Evolutionary conservation across 1,140 invertebrate genomes (phyloP).

Genomic region (Zaprionus inermis): DNA sequence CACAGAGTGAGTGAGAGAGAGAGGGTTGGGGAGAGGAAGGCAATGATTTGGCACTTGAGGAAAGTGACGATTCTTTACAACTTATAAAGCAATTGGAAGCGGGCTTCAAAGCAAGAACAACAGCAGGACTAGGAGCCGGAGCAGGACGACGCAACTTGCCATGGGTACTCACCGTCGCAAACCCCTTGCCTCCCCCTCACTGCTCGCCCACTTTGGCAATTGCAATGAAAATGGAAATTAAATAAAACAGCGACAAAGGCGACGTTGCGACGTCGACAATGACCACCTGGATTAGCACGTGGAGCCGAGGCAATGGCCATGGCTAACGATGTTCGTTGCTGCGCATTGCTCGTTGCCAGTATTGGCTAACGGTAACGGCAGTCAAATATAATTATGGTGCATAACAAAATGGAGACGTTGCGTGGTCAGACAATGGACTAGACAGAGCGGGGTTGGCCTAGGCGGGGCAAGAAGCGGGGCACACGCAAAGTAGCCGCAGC

Average conservation of each 20-base stretch:
- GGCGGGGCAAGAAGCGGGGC: too few relatives aligned
- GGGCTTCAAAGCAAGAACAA: constrained; percentile 37
- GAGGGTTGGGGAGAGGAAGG: background rate
- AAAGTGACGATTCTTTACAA: constrained; percentile 45
- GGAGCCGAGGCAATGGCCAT: constrained; percentile 36
- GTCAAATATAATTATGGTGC: constrained; percentile 80
- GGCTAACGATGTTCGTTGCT: background rate
- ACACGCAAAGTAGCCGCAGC: background rate
- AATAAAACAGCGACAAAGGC: constrained; percentile 60
- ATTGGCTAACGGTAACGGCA: constrained; percentile 58
- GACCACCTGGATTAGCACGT: constrained; percentile 73
- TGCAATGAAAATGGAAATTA: constrained; percentile 65
- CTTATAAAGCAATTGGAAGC: constrained; percentile 56
- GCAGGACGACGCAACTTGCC: constrained; percentile 16
- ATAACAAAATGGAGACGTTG: constrained; percentile 76
- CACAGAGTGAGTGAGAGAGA: background rate
- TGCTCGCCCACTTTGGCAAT: constrained; percentile 36
- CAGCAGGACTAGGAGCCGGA: background rate
- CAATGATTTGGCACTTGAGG: constrained; percentile 71
- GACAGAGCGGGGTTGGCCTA: too few relatives aligned
- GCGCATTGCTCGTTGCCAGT: background rate
- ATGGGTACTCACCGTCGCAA: background rate
- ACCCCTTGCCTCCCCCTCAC: background rate
- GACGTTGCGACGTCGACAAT: constrained; percentile 37
- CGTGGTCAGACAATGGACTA: constrained; percentile 40